These are phyloP conservation scores for Zoanthus solanderi DNA, from an alignment of 92 coral and sea anemone genomes.

Conservation along the genomic window DNA sequence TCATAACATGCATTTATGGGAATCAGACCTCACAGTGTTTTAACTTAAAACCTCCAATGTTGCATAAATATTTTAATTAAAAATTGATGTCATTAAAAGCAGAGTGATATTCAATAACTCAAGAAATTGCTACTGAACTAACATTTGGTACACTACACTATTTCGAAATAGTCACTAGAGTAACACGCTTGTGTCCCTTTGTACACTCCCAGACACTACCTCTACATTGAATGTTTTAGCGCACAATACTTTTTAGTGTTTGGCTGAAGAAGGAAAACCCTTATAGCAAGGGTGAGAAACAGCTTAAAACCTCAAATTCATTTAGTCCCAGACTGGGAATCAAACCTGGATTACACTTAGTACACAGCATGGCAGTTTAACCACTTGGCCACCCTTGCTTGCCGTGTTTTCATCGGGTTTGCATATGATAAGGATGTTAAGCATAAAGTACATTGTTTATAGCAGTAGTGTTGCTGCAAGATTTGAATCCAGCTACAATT, in stretches of 20 bases:
- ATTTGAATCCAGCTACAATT: too few relatives aligned
- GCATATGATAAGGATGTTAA: too few relatives aligned
- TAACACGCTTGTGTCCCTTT: slow-evolving; percentile 3
- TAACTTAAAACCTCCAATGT: slow-evolving; percentile 2
- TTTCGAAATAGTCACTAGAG: slow-evolving; percentile 4
- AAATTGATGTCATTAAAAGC: not conserved
- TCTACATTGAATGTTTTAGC: not conserved
- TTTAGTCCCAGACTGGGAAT: too few relatives aligned
- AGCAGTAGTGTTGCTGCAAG: too few relatives aligned
- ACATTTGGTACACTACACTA: not conserved
- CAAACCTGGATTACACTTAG: too few relatives aligned
- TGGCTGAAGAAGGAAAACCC: not conserved
- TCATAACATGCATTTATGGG: too few relatives aligned
- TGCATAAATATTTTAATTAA: not conserved
- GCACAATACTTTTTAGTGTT: not conserved
- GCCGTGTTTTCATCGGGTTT: too few relatives aligned
- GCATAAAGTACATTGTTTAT: too few relatives aligned
- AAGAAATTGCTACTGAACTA: slow-evolving; percentile 8
- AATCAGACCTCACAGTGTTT: not conserved
- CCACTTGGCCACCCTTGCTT: not conserved
- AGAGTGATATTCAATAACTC: not conserved
- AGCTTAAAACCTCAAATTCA: too few relatives aligned
- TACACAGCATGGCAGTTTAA: not conserved
- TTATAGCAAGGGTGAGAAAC: too few relatives aligned
- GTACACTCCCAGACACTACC: slow-evolving; percentile 1